Percentiles rank a stretch among this genome's conserved stretches.
Evolutionary conservation across 2,113 vertebrate genomes (phyloP).

Genomic region (Sapajus apella): DNA sequence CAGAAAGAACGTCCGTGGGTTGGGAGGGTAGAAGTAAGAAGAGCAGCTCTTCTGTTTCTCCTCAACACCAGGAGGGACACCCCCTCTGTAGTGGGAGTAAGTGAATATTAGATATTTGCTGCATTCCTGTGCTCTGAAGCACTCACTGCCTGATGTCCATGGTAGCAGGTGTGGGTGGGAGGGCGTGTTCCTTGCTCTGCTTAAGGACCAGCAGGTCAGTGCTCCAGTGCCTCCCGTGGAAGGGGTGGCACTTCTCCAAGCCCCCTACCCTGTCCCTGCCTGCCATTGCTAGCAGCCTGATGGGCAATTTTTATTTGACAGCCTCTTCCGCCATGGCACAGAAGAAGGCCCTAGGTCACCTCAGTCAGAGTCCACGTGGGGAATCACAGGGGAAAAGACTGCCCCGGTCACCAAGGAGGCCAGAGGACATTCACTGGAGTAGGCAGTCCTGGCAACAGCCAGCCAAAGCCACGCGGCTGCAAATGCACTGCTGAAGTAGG

Average conservation of each 20-base stretch:
- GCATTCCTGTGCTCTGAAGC: too few species aligned
- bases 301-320: constrained; percentile 46
- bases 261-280: background rate
- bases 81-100: too few species aligned
- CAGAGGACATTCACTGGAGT: background rate
- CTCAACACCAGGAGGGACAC: background rate
- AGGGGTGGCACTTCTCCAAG: background rate
- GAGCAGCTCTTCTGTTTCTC: background rate
- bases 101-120: background rate
- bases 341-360: constrained; percentile 28
- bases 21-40: too few species aligned
- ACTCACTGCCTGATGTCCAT: background rate
- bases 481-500: background rate
- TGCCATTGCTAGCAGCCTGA: background rate
- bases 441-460: background rate
- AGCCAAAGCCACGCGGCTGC: background rate
- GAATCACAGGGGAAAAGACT: background rate
- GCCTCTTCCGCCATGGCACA: constrained; percentile 27
- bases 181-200: background rate
- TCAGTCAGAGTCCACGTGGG: background rate
- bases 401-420: background rate
- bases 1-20: accelerated
- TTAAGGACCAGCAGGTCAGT: background rate
- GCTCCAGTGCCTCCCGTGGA: background rate
- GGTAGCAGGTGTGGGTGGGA: background rate